Evolutionary conservation across 1,140 invertebrate genomes (phyloP).

Genomic region (Heliconius eleuchia): DNA sequence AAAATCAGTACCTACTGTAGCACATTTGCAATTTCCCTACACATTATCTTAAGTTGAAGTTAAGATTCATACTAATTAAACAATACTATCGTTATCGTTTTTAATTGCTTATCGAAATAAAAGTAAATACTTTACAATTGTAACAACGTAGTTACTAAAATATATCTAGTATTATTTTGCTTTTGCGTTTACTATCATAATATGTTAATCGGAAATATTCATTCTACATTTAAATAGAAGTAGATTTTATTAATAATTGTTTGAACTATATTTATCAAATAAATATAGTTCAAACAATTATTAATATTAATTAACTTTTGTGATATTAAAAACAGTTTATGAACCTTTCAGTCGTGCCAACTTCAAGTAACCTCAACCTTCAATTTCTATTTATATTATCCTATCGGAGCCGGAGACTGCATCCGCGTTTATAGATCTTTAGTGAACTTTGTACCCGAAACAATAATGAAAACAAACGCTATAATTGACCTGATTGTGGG

Average conservation of each 20-base stretch:
- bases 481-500: conserved; percentile 20
- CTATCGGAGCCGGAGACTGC: conserved; percentile 46
- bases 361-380: conserved; percentile 54
- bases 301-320: neutral
- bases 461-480: conserved; percentile 30
- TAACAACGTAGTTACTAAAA: neutral
- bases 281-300: neutral
- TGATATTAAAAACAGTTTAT: conserved; percentile 12
- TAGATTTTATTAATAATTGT: too few relatives aligned
- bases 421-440: conserved; percentile 48
- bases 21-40: neutral
- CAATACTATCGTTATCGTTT: neutral
- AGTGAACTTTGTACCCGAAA: conserved; percentile 57
- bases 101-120: neutral
- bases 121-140: neutral
- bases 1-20: neutral
- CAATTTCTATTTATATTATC: conserved; percentile 59
- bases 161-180: neutral
- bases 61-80: neutral
- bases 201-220: too few relatives aligned
- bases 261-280: too few relatives aligned
- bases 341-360: conserved; percentile 35
- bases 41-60: neutral
- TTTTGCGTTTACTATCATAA: too few relatives aligned
- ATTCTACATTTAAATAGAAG: too few relatives aligned